Percentiles rank a stretch among this genome's conserved stretches.
Evolutionary conservation across 1,140 invertebrate genomes (phyloP).

Genomic region (Alviniconcha marisindica): DNA sequence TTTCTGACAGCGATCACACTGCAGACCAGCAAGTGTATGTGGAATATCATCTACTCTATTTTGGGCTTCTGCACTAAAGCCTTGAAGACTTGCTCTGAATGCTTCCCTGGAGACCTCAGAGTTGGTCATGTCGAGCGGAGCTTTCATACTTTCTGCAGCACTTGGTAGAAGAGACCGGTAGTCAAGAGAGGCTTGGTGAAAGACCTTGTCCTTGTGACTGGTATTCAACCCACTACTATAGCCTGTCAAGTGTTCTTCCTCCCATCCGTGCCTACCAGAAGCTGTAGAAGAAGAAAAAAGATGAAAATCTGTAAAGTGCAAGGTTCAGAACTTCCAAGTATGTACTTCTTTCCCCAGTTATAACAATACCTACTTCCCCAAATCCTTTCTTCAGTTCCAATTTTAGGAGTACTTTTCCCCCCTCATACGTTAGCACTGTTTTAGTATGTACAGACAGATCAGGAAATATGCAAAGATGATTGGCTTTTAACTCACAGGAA

Average conservation of each 20-base stretch:
- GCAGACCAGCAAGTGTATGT: neutral
- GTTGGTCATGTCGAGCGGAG: neutral
- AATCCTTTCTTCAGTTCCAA: too few species aligned
- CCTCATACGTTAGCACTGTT: too few species aligned
- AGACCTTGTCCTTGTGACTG: neutral
- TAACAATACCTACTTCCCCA: too few species aligned
- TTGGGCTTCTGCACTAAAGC: neutral
- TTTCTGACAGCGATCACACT: constrained; percentile 6
- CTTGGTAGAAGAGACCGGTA: neutral
- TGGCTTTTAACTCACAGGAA: too few species aligned
- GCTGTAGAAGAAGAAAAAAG: constrained; percentile 10
- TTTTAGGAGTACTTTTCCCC: too few species aligned
- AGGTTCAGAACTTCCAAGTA: too few species aligned
- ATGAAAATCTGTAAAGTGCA: too few species aligned
- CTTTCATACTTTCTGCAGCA: neutral
- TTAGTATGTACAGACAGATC: too few species aligned
- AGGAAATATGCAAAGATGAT: too few species aligned
- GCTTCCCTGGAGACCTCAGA: neutral
- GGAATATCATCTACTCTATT: too few species aligned
- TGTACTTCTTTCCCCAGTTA: too few species aligned
- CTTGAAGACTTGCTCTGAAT: neutral
- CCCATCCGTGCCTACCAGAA: neutral
- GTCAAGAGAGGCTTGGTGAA: neutral
- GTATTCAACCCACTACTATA: neutral
- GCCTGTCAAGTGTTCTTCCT: neutral